Evolutionary conservation across 2,888 invertebrate species (phyloP).

Genomic region (Gortyna flavago): DNA sequence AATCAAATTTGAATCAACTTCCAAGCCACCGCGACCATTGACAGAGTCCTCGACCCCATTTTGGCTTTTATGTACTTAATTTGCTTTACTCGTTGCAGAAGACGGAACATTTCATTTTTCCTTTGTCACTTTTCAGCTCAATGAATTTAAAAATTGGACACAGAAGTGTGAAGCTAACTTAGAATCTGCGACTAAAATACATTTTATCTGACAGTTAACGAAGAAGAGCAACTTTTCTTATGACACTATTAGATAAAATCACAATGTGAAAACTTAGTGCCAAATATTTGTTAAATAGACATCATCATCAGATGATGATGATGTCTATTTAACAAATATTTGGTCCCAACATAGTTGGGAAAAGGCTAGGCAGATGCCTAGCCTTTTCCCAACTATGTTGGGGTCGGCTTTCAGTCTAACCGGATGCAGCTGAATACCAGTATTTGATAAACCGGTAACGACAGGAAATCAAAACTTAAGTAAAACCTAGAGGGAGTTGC

Average conservation of each 20-base stretch:
- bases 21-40: slow-evolving; percentile 74
- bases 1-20: slow-evolving; percentile 69
- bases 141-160: slow-evolving; percentile 73
- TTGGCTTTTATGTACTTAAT: slow-evolving; percentile 85
- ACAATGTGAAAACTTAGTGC: background rate
- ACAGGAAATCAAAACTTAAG: no score
- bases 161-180: slow-evolving; percentile 23
- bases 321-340: no score
- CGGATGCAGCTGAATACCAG: no score
- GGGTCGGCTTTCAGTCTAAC: no score
- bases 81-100: slow-evolving; percentile 80
- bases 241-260: background rate
- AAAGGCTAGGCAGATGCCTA: no score
- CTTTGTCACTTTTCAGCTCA: slow-evolving; percentile 78
- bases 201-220: background rate
- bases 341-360: no score
- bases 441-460: background rate
- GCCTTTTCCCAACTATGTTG: no score
- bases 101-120: slow-evolving; percentile 76
- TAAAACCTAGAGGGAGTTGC: background rate
- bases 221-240: background rate
- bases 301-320: no score
- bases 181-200: slow-evolving; percentile 7
- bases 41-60: slow-evolving; percentile 83
- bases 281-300: no score